Evolutionary conservation across 2,797 vertebrate genomes (phyloP).

Genomic region (Denticeps clupeoides): DNA sequence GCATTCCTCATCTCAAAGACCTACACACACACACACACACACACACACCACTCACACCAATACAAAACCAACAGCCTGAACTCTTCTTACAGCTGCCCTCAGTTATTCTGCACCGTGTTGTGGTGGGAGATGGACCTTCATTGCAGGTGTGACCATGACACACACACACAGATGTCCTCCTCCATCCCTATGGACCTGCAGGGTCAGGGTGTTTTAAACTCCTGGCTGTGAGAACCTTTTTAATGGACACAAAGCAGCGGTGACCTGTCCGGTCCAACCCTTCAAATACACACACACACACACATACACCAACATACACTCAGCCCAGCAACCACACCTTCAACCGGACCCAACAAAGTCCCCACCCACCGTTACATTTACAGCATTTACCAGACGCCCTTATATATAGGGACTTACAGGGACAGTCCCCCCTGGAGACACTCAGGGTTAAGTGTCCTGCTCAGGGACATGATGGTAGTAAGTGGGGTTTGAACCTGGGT

Average conservation of each 20-base stretch:
- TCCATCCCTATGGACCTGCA: background rate
- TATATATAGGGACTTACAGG: too few species aligned
- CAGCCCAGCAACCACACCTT: background rate
- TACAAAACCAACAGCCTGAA: background rate
- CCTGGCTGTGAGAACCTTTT: conserved; percentile 92
- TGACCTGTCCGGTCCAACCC: too few species aligned
- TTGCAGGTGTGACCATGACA: conserved; percentile 4
- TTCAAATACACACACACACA: background rate
- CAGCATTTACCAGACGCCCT: too few species aligned
- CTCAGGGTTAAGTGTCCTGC: too few species aligned
- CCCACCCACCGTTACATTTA: too few species aligned
- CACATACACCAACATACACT: background rate
- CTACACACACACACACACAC: conserved; percentile 33
- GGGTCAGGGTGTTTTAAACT: conserved; percentile 66
- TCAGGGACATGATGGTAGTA: too few species aligned
- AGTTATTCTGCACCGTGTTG: too few species aligned
- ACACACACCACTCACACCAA: conserved; percentile 8
- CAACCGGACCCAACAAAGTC: too few species aligned
- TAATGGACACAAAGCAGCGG: conserved; percentile 82
- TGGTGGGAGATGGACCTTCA: background rate
- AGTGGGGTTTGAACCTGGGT: too few species aligned
- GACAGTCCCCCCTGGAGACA: too few species aligned
- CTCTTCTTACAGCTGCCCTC: too few species aligned
- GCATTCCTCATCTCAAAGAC: conserved; percentile 39
- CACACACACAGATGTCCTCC: too few species aligned